Base-by-base conservation (phyloP, 2,797 vertebrate species). In the Mormyrus hasselquistii region DNA sequence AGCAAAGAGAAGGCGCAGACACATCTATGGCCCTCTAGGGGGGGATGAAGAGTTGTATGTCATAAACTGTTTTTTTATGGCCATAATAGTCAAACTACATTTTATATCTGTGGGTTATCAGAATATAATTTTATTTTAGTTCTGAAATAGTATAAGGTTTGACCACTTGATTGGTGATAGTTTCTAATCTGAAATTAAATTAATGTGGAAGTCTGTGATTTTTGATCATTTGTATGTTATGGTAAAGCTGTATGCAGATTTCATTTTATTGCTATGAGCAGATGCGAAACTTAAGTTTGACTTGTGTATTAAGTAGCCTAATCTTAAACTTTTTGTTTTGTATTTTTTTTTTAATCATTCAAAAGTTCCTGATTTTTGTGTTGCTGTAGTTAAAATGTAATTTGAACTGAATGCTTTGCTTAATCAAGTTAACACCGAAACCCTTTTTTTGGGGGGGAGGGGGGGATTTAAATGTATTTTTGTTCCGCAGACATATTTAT, bases 1-100 rank as follows among this genome's bases (percentile, higher is more conserved):
- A 34, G 95, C 82, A 52, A 29, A n/a, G 82, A 44, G n/a, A 52
- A 10, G 47, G 2, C 2, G 4, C 47, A 29, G 82, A 22, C 8
- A 6, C 82, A 41, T 79, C 16, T 44, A 79, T 16, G 14, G 73
- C 14, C 38, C 38, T 44, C 38, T 44, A n/a, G 38, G 6, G 73
- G 57, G 73, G 73, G 34, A 34, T 38, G 25, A 5, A n/a, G 19
- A 79, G 41, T 44, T 44, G 41, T 19, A 79, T 79, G n/a, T 79
- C 38, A 69, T 25, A 34, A 69, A 69, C 25, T 1, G 1, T 69
- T 69, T 73, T 79, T 79, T 44, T n/a, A 79, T 41, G 38, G 34
- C 34, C 38, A 41, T 79, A 19, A 41, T 19, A 6, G 19, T 79
- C 38, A 8, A 79, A 44, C 29, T 19, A 8, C 16, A 76, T 38